phyloP scores from a whole-genome alignment of 2,113 vertebrate species.

The Irena cyanogastra region DNA sequence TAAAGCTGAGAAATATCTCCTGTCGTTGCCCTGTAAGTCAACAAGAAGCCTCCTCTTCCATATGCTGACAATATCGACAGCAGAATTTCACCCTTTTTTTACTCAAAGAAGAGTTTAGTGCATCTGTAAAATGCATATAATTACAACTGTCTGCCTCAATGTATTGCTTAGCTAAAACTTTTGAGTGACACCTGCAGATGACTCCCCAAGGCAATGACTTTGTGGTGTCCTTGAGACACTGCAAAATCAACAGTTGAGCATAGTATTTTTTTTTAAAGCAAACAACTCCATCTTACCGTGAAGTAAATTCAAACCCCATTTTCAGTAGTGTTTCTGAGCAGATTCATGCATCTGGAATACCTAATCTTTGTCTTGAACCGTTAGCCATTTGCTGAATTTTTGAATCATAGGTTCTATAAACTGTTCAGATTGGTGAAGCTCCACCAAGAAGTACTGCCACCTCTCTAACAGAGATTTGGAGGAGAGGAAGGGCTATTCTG shows the following conservation, averaged over 20 bases:
- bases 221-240: not conserved
- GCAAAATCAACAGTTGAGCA: not conserved
- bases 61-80: not conserved
- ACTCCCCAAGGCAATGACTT: not conserved
- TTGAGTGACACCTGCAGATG: not conserved
- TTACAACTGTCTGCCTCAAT: not conserved
- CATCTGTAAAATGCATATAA: not conserved
- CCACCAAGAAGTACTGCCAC: not conserved
- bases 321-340: not conserved
- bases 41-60: not conserved
- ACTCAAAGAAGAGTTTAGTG: not conserved
- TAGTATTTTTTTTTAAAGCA: not conserved
- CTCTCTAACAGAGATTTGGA: not conserved
- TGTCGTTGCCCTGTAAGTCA: not conserved
- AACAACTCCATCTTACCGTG: not conserved
- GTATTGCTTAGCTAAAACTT: not conserved
- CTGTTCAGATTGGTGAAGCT: not conserved
- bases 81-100: not conserved
- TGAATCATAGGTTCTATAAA: not conserved
- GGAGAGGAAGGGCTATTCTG: not conserved
- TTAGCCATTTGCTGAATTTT: not conserved
- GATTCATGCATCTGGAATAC: not conserved
- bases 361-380: not conserved
- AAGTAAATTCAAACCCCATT: not conserved
- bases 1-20: not conserved